Conservation (phyloP, 2,888 invertebrate genomes). For the Nymphalis urticae region DNA sequence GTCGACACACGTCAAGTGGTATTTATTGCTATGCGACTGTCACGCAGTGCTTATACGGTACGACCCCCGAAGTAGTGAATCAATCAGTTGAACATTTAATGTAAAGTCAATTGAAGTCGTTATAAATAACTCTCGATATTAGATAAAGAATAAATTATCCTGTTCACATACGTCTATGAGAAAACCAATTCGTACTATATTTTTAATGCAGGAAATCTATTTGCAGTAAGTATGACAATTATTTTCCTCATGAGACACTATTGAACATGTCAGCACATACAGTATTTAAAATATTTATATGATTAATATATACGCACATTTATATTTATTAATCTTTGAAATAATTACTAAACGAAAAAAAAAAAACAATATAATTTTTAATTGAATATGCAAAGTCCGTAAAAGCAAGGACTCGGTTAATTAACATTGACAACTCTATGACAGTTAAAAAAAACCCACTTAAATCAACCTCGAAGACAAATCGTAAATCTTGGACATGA, state of each 20-base stretch:
- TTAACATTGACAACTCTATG: conserved; percentile 15
- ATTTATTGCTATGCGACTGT: conserved; percentile 13
- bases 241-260: neutral
- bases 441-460: conserved; percentile 33
- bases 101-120: neutral
- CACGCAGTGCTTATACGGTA: conserved; percentile 6
- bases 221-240: neutral
- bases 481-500: conserved; percentile 41
- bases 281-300: too few species aligned
- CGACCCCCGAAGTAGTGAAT: conserved; percentile 8
- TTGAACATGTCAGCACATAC: too few species aligned
- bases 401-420: conserved; percentile 10
- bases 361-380: neutral
- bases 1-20: conserved; percentile 4
- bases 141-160: neutral
- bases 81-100: neutral
- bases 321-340: neutral
- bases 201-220: neutral
- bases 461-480: conserved; percentile 33
- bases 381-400: neutral
- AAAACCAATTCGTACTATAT: neutral
- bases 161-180: neutral
- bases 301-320: too few species aligned
- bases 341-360: neutral
- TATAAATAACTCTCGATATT: neutral